Evolutionary conservation across 2,888 invertebrate species (phyloP), one percentile per base, ranked within the genome.

Genomic region (Brachyopa scutellaris): DNA sequence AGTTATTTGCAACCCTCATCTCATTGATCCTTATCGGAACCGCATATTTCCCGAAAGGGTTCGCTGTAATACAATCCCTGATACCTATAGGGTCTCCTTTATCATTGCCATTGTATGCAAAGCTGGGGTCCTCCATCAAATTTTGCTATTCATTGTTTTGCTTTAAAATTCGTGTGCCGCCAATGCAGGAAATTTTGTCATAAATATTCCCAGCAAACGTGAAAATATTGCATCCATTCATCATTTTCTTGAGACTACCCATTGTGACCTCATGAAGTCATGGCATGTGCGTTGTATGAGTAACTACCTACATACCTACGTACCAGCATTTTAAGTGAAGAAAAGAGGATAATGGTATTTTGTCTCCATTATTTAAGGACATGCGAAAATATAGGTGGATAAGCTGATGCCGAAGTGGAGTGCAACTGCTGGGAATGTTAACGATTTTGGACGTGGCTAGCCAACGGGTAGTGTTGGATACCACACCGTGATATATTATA

Each of bases 201-300:
- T 80, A 80, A 80, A 80, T 80, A 80, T 80, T 26, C 36, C 17
- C 29, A 26, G 53, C 15, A 80, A n/a, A 69, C 76, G 49, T 74
- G 64, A 57, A 80, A 80, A 76, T 80, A 80, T 80, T 80, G 76
- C 80, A 57, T 23, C 76, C 76, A 80, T 80, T 76, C 62, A 80
- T 80, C 80, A 76, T 80, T 42, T 76, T 42, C 69, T 31, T 51
- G 23, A 76, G 69, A 76, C 69, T 57, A 31, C 51, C 61, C 53
- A 61, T 61, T 72, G 72, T 72, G 61, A 31, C 23, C 51, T 61
- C 21, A 42, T 62, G 33, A 53, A 53, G 61, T 53, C 51, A 51
- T 38, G 26, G n/a, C 26, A 26, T 59, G 29, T 40, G 49, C n/a
- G n/a, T n/a, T n/a, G n/a, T n/a, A n/a, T n/a, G n/a, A n/a, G n/a